Percentiles rank a stretch among this genome's conserved stretches.
Conservation (phyloP, 2,888 invertebrate genomes). For the Drosophila suboccidentalis region DNA sequence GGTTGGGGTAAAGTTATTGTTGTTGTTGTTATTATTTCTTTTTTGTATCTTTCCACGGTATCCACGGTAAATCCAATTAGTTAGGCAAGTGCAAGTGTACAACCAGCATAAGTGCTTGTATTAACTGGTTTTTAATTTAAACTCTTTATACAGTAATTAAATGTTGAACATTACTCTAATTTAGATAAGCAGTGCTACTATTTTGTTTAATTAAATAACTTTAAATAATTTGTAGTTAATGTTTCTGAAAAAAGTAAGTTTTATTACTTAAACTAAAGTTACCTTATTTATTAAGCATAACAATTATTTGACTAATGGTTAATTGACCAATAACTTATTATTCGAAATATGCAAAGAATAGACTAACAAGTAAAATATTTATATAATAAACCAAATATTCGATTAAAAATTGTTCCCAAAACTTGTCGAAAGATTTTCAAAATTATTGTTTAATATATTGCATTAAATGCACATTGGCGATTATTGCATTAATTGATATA, state of each 20-base stretch:
- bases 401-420: too few species aligned
- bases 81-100: conserved; percentile 21
- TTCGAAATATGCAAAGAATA: too few species aligned
- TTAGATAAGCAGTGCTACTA: background rate
- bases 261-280: too few species aligned
- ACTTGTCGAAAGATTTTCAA: too few species aligned
- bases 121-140: conserved; percentile 21
- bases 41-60: conserved; percentile 7
- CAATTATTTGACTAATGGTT: too few species aligned
- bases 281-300: too few species aligned
- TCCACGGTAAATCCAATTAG: conserved; percentile 19
- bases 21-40: conserved; percentile 12
- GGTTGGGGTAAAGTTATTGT: background rate
- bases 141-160: conserved; percentile 2
- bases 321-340: too few species aligned
- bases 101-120: background rate
- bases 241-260: background rate
- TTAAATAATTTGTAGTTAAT: background rate
- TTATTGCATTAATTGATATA: too few species aligned
- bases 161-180: background rate
- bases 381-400: too few species aligned
- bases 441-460: too few species aligned
- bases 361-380: too few species aligned
- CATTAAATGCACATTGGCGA: too few species aligned
- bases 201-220: background rate